Evolutionary conservation across 1,140 invertebrate genomes (phyloP).

Genomic region (Drosophila burlai): DNA sequence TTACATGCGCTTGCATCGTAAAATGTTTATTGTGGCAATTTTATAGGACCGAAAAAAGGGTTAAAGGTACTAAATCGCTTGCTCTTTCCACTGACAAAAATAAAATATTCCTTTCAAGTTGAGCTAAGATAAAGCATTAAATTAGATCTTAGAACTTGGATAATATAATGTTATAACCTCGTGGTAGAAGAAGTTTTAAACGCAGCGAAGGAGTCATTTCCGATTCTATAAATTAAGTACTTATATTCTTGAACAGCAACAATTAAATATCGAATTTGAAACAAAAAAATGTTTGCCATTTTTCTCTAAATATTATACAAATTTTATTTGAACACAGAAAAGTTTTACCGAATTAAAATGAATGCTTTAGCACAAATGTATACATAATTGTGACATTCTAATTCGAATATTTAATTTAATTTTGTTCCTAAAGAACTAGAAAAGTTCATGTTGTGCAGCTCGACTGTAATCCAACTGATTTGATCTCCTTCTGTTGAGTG

Average conservation of each 20-base stretch:
- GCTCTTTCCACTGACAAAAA: not conserved
- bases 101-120: not conserved
- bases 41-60: not conserved
- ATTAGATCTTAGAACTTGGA: too few species aligned
- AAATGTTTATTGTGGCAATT: not conserved
- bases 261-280: too few species aligned
- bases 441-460: not conserved
- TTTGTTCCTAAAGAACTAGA: too few species aligned
- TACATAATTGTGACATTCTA: not conserved
- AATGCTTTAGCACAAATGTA: not conserved
- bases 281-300: too few species aligned
- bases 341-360: too few species aligned
- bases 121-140: not conserved
- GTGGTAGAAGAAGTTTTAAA: too few species aligned
- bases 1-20: constrained; percentile 1
- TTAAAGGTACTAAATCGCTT: not conserved
- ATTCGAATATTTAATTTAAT: not conserved
- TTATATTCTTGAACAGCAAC: too few species aligned
- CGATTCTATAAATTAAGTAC: too few species aligned
- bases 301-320: too few species aligned
- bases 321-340: too few species aligned
- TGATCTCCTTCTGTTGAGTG: constrained; percentile 55
- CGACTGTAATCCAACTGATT: constrained; percentile 21
- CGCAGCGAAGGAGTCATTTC: too few species aligned
- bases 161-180: too few species aligned